These are phyloP conservation scores for Paelopatides confundens DNA, from an alignment of 53 echinoderm and acorn worm species.

Conservation along the genomic window DNA sequence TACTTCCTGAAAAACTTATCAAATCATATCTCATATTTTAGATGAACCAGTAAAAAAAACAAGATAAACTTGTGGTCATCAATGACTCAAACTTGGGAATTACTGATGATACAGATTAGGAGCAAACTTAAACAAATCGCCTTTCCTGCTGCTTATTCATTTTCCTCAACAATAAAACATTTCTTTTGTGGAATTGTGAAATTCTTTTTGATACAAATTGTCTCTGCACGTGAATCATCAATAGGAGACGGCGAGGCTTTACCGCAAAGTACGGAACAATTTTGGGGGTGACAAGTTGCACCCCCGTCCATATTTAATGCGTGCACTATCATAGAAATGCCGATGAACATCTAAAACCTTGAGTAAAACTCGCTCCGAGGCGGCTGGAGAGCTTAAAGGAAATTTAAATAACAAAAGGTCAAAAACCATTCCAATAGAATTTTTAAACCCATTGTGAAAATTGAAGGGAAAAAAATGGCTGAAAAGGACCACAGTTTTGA, in stretches of 20 bases:
- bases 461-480: not conserved
- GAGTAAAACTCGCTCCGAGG: not conserved
- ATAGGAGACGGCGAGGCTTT: not conserved
- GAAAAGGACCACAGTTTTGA: conserved; percentile 12
- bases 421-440: not conserved
- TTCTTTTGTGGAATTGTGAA: conserved; percentile 8
- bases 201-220: not conserved
- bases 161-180: not conserved
- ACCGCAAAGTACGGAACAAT: no score
- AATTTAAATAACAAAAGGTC: not conserved
- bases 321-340: no score
- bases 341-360: not conserved
- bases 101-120: conserved; percentile 2
- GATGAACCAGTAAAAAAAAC: not conserved
- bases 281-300: no score
- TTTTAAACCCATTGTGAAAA: not conserved
- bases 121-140: conserved; percentile 30
- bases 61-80: conserved; percentile 26
- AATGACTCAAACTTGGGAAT: conserved; percentile 15
- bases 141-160: conserved; percentile 43
- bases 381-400: not conserved
- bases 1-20: not conserved
- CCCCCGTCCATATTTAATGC: no score
- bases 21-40: not conserved
- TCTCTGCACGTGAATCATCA: not conserved